These are phyloP conservation scores for Lepidochitona cinerea DNA, from an alignment of 2,888 invertebrate species.

Conservation along the genomic window DNA sequence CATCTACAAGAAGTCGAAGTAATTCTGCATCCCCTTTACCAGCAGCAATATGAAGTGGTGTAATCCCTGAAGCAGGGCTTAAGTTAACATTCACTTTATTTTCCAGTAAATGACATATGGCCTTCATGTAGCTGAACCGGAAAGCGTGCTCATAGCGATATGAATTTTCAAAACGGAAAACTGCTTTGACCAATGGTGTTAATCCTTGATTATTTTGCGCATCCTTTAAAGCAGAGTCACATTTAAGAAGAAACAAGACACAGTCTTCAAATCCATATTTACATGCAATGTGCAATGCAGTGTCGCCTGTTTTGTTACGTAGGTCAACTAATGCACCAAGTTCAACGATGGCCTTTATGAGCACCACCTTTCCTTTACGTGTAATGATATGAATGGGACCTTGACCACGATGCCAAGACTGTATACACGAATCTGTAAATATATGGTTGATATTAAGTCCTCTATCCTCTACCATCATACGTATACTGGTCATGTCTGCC, in stretches of 20 bases:
- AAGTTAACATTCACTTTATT: conserved; percentile 52
- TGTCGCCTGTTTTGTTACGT: conserved; percentile 47
- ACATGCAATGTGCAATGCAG: conserved; percentile 50
- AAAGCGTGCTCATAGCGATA: conserved; percentile 44
- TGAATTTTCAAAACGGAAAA: conserved; percentile 44
- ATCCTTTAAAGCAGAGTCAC: conserved; percentile 38
- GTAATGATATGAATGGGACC: conserved; percentile 45
- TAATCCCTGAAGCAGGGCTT: conserved; percentile 44
- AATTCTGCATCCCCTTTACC: conserved; percentile 49
- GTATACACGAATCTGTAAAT: conserved; percentile 39
- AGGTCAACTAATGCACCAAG: conserved; percentile 42
- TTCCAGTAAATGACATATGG: conserved; percentile 41
- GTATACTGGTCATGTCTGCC: conserved; percentile 34
- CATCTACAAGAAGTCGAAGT: conserved; percentile 43
- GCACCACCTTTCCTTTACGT: conserved; percentile 30
- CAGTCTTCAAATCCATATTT: conserved; percentile 48
- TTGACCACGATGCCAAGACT: conserved; percentile 41
- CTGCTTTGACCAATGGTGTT: conserved; percentile 52
- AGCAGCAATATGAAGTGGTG: conserved; percentile 59
- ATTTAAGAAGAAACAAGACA: conserved; percentile 42
- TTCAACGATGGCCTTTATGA: conserved; percentile 39
- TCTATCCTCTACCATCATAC: conserved; percentile 25
- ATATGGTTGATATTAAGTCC: conserved; percentile 42
- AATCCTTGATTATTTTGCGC: conserved; percentile 49
- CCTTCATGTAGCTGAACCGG: conserved; percentile 41